Base-by-base conservation (phyloP, 2,113 vertebrate genomes). In the Himantopus leucocephalus region DNA sequence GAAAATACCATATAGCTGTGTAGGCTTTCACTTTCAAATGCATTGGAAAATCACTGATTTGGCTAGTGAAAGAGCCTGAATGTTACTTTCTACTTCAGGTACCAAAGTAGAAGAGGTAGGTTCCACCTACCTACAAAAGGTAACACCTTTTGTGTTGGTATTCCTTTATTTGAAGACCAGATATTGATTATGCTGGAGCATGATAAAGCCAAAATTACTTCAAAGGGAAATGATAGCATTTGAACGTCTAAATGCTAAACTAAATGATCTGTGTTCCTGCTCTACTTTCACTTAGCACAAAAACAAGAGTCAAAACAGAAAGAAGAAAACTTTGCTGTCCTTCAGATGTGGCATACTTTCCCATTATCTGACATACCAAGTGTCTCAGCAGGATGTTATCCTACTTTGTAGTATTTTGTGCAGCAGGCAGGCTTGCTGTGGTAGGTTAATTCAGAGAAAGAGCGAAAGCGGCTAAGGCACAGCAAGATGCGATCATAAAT, bases 401-500 rank as follows among this genome's bases (percentile, higher is more conserved):
- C 94, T 95, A 73, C 89, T 92, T 94, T 82, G 79, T 73, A 96
- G 77, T 8, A 53, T 95, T 97, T 91, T 94, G 80, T 91, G 89
- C 77, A 91, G 77, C 76, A 90, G n/a, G 50, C 62, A 88, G 53
- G 62, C 74, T 89, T 97, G 86, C 86, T 92, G 70, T 76, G 37
- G 89, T 87, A 92, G 77, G 62, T 78, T 95, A 96, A 92, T 94
- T 94, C 86, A 90, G 84, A 91, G 85, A 79, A 91, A 79, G 71
- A 93, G 62, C 0, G 1, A 85, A 94, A 95, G 80, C 53, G 10
- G 74, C 50, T 94, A 94, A 87, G n/a, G 94, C 92, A 88, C 87
- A 95, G 91, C 83, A 89, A 95, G 94, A 95, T 90, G 94, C 79
- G 92, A 79, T 91, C 91, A 95, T 97, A 96, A 97, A 96, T 95